Conservation (phyloP, 2,113 vertebrate species). For the Lycocorax pyrrhopterus region DNA sequence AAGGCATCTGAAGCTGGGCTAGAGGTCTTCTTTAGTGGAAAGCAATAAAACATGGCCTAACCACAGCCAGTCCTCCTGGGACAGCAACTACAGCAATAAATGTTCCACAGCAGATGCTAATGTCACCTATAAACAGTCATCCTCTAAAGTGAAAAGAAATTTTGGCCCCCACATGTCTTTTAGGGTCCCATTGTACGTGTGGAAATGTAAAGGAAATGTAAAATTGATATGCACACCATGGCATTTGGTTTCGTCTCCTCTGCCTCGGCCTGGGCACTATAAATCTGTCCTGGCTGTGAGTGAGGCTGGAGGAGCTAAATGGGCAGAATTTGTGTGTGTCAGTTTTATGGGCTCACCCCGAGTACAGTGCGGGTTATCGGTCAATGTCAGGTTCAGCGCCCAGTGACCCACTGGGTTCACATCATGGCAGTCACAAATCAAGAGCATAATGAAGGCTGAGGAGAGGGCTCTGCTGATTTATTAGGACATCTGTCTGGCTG, state of each 20-base stretch:
- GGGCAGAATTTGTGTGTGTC: conserved; percentile 43
- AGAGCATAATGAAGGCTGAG: conserved; percentile 58
- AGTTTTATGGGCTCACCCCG: conserved; percentile 41
- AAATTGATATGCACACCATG: conserved; percentile 29
- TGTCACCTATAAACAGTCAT: conserved; percentile 27
- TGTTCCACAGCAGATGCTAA: conserved; percentile 62
- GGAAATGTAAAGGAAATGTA: conserved; percentile 53
- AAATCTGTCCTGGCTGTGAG: conserved; percentile 42
- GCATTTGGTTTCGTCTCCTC: conserved; percentile 30
- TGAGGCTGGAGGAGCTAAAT: conserved; percentile 18
- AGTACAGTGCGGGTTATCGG: background rate
- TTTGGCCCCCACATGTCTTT: conserved; percentile 17
- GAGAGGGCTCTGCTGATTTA: conserved; percentile 59
- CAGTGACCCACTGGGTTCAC: conserved; percentile 50
- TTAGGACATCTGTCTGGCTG: conserved; percentile 60
- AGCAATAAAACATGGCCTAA: conserved; percentile 36
- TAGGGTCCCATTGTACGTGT: background rate
- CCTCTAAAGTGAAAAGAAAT: conserved; percentile 32
- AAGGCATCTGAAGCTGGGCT: conserved; percentile 6
- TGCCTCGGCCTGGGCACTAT: background rate
- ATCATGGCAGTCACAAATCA: conserved; percentile 61
- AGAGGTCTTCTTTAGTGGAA: conserved; percentile 36
- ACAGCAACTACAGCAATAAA: conserved; percentile 57
- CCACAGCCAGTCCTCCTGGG: conserved; percentile 48
- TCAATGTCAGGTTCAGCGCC: conserved; percentile 66